Conservation (phyloP, 1,140 invertebrate genomes). For the Aphelinus certus region DNA sequence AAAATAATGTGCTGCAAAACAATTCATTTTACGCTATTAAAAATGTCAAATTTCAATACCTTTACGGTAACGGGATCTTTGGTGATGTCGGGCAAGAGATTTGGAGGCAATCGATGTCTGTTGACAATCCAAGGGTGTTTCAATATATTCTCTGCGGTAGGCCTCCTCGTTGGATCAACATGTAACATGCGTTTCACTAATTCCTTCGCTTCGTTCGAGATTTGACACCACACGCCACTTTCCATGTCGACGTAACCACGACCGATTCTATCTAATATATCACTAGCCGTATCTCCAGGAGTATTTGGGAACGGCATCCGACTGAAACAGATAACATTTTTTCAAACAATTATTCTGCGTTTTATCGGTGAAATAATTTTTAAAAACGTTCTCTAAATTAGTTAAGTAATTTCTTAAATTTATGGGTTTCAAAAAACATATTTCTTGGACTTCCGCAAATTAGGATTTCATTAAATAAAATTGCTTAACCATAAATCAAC, state of each 20-base stretch:
- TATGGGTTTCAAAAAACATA: too few relatives aligned
- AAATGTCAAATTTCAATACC: constrained; percentile 39
- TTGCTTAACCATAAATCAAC: neutral
- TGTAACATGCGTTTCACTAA: constrained; percentile 92
- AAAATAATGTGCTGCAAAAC: neutral
- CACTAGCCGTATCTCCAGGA: constrained; percentile 88
- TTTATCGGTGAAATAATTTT: neutral
- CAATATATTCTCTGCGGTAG: constrained; percentile 86
- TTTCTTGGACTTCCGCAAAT: too few relatives aligned
- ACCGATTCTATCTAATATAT: constrained; percentile 91
- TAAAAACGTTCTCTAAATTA: too few relatives aligned
- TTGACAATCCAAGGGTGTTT: constrained; percentile 84
- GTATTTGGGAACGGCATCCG: constrained; percentile 94
- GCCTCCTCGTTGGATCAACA: constrained; percentile 87
- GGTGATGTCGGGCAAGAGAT: constrained; percentile 57
- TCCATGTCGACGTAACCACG: constrained; percentile 86
- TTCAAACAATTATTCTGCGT: too few relatives aligned
- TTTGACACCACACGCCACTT: constrained; percentile 76
- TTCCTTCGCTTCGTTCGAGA: constrained; percentile 88
- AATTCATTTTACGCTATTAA: too few relatives aligned
- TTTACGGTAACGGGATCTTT: constrained; percentile 61
- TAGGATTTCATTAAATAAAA: too few relatives aligned
- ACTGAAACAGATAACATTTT: constrained; percentile 55
- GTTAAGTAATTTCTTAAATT: too few relatives aligned
- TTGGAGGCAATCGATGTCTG: constrained; percentile 68